Conservation (phyloP, 2,797 vertebrate genomes). For the Taenioides sp. region DNA sequence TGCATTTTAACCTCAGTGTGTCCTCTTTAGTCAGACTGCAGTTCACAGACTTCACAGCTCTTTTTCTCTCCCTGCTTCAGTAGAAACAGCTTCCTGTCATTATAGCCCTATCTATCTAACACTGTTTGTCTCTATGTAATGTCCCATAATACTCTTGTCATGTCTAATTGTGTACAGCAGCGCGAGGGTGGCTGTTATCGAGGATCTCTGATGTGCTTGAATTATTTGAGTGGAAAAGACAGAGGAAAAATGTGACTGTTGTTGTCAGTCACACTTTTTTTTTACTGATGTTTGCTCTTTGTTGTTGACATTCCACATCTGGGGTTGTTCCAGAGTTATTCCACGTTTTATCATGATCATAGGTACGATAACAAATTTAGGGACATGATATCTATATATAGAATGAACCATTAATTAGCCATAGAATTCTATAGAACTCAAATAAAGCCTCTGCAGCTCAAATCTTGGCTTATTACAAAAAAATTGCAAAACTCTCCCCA, state of each 20-base stretch:
- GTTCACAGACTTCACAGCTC: constrained; percentile 22
- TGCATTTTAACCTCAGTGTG: constrained; percentile 28
- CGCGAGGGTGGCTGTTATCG: constrained; percentile 5
- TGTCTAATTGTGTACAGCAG: constrained; percentile 18
- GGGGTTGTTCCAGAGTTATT: neutral
- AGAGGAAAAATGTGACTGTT: constrained; percentile 5
- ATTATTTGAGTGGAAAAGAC: constrained; percentile 16
- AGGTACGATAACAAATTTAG: no score
- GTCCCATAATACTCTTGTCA: constrained; percentile 40
- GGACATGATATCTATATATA: no score
- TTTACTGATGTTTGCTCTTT: neutral
- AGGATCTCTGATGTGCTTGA: constrained; percentile 20
- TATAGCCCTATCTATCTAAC: constrained; percentile 16
- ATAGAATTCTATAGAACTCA: no score
- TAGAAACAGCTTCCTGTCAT: constrained; percentile 29
- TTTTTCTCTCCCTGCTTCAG: constrained; percentile 19
- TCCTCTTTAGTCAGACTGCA: constrained; percentile 45
- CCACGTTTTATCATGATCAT: neutral
- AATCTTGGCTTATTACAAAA: no score
- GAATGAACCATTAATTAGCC: no score
- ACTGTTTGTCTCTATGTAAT: constrained; percentile 37
- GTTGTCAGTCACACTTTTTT: constrained; percentile 8
- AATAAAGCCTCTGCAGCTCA: no score
- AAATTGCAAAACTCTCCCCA: no score
- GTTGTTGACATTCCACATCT: neutral